These are phyloP conservation scores for Notechis scutatus DNA, from an alignment of 2,113 vertebrate species.

Conservation along the genomic window DNA sequence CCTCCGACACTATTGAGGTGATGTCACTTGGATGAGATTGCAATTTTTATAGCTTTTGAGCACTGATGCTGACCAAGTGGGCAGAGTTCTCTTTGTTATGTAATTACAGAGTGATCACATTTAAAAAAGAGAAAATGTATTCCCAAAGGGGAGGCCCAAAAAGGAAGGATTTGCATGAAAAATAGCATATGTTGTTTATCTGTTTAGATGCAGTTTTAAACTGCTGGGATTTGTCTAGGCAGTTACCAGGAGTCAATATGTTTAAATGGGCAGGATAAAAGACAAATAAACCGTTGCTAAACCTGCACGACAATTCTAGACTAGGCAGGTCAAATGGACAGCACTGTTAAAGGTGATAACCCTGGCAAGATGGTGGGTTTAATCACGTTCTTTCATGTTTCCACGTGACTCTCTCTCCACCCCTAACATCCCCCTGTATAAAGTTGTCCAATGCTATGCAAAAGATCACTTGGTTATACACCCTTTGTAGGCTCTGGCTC, in stretches of 20 bases:
- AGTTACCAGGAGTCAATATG: background rate
- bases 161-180: background rate
- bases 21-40: background rate
- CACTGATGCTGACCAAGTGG: background rate
- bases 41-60: background rate
- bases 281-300: background rate
- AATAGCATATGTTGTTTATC: background rate
- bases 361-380: background rate
- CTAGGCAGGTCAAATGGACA: background rate
- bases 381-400: background rate
- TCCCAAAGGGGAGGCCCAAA: background rate
- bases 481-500: background rate
- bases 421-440: accelerated
- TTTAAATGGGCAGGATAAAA: background rate
- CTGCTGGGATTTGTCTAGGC: background rate
- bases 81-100: background rate
- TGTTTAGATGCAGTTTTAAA: background rate
- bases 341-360: background rate
- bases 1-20: background rate
- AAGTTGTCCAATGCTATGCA: background rate
- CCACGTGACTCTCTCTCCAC: background rate
- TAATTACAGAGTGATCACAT: background rate
- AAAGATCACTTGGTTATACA: background rate
- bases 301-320: background rate
- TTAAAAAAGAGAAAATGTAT: background rate